phyloP scores from a whole-genome alignment of 2,113 vertebrate species.

The Myotis lucifugus region DNA sequence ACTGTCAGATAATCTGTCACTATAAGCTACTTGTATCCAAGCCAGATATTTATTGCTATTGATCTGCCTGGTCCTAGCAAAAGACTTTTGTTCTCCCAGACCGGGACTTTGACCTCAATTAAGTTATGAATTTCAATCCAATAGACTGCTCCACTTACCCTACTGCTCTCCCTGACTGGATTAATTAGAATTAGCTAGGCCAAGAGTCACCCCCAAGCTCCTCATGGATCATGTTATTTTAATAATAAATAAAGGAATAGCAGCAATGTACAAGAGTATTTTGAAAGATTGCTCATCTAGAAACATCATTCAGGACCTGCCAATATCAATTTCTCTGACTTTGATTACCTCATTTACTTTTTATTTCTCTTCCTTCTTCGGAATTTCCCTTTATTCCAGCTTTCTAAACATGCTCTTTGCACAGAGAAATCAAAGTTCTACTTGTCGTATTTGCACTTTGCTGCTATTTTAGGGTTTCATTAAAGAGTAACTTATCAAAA shows the following conservation, averaged over 20 bases:
- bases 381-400: constrained; percentile 82
- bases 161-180: constrained; percentile 93
- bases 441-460: constrained; percentile 57
- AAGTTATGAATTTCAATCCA: constrained; percentile 99
- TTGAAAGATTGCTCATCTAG: constrained; percentile 89
- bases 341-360: constrained; percentile 88
- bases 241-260: constrained; percentile 94
- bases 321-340: constrained; percentile 91
- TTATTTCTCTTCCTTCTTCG: constrained; percentile 84
- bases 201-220: constrained; percentile 89
- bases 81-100: constrained; percentile 98
- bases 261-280: constrained; percentile 86
- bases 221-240: constrained; percentile 98
- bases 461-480: constrained; percentile 78
- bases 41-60: constrained; percentile 99
- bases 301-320: constrained; percentile 89
- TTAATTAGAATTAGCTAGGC: constrained; percentile 99
- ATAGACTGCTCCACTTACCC: constrained; percentile 97
- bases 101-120: constrained; percentile 99
- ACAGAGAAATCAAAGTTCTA: constrained; percentile 76
- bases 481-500: constrained; percentile 79
- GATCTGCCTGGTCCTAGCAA: constrained; percentile 95
- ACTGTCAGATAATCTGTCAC: constrained; percentile 91
- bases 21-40: constrained; percentile 90
- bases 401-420: constrained; percentile 82